A percentile compares a stretch with the other conserved stretches of the same genome.
These are phyloP conservation scores for Conus ventricosus DNA, from an alignment of 1,140 invertebrate species.

Conservation along the genomic window DNA sequence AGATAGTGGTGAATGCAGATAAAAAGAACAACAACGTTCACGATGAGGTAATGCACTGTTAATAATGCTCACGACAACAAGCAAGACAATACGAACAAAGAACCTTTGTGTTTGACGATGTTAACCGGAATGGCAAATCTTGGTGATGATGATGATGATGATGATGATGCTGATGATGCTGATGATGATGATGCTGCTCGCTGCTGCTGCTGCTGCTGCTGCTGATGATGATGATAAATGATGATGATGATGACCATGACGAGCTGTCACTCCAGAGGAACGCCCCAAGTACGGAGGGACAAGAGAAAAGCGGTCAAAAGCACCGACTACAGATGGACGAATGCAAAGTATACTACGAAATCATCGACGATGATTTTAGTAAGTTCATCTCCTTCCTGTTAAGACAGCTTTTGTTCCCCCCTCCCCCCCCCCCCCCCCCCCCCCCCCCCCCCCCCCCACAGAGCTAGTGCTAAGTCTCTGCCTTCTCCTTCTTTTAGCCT, in stretches of 20 bases:
- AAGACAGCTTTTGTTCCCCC: too few relatives aligned
- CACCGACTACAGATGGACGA: background rate
- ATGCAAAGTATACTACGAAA: background rate
- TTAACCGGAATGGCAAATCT: too few relatives aligned
- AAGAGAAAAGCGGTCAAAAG: background rate
- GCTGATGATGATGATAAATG: background rate
- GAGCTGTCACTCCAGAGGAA: background rate
- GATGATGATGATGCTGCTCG: constrained; percentile 25
- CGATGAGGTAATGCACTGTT: too few relatives aligned
- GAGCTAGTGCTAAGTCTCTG: too few relatives aligned
- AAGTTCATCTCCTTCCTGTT: background rate
- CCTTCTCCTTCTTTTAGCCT: too few relatives aligned
- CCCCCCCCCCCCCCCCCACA: too few relatives aligned
- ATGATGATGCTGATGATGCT: constrained; percentile 27
- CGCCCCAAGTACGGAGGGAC: background rate
- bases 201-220: background rate
- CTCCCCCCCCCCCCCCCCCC: too few relatives aligned
- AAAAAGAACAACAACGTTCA: too few relatives aligned
- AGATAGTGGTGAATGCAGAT: too few relatives aligned
- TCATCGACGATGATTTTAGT: background rate
- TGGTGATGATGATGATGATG: constrained; percentile 17
- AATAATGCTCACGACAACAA: too few relatives aligned
- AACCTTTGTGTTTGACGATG: too few relatives aligned
- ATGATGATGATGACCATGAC: background rate
- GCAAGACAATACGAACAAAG: too few relatives aligned